Evolutionary conservation across 2,113 vertebrate species (phyloP).

Genomic region (Rafetus swinhoei): DNA sequence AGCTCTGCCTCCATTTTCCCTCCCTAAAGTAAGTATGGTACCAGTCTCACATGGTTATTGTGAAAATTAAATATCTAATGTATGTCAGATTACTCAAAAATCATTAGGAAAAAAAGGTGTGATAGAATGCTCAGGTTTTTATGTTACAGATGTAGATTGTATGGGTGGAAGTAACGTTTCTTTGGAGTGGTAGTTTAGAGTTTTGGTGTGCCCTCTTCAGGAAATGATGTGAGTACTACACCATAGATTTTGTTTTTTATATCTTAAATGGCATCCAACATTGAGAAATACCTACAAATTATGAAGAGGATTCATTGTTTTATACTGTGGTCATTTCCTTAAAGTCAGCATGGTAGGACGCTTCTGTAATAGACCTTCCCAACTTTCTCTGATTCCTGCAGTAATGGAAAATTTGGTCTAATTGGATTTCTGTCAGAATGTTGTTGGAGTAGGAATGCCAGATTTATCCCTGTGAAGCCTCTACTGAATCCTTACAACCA

Average conservation of each 20-base stretch:
- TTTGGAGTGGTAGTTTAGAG: fast-evolving
- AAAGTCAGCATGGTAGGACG: not conserved
- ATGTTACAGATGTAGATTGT: fast-evolving
- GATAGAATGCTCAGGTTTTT: not conserved
- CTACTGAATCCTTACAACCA: not conserved
- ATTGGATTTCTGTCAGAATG: not conserved
- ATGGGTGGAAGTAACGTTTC: not conserved
- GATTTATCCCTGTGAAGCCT: not conserved
- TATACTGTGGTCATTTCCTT: not conserved
- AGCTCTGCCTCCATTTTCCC: fast-evolving
- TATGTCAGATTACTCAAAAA: not conserved
- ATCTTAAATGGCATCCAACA: not conserved
- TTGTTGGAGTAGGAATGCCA: not conserved
- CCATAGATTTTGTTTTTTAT: no score
- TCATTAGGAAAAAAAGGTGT: not conserved
- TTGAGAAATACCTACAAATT: not conserved
- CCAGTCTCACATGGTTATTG: fast-evolving
- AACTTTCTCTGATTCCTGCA: not conserved
- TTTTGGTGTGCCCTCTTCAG: fast-evolving
- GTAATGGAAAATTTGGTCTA: not conserved
- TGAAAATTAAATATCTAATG: not conserved
- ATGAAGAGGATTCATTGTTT: not conserved
- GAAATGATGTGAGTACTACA: not conserved
- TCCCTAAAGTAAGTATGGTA: not conserved
- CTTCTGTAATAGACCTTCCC: not conserved